A percentile compares a stretch with the other conserved stretches of the same genome.
phyloP scores from a whole-genome alignment of 2,797 vertebrate species.

The Phalloptychus januarius region DNA sequence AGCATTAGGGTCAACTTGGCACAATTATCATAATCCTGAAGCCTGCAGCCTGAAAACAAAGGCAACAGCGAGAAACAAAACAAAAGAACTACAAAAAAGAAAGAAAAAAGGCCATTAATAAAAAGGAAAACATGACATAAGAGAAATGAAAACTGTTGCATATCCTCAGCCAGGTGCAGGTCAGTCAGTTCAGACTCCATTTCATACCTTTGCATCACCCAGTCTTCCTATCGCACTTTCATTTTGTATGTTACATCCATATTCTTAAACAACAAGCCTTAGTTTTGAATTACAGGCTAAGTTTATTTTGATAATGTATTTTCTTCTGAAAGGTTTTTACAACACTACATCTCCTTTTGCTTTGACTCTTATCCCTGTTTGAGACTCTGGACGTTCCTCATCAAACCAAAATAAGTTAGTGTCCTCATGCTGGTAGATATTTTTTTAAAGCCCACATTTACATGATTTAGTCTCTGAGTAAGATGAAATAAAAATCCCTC shows the following conservation, averaged over 20 bases:
- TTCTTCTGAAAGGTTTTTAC: neutral
- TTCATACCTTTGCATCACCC: neutral
- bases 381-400: neutral
- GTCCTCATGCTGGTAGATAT: neutral
- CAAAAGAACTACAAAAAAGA: neutral
- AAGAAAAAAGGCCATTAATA: neutral
- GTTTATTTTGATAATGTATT: neutral
- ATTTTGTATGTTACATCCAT: neutral
- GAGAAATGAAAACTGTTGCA: neutral
- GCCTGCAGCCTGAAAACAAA: neutral
- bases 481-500: neutral
- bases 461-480: neutral
- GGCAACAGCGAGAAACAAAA: neutral
- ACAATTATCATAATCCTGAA: neutral
- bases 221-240: neutral
- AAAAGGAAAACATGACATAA: neutral
- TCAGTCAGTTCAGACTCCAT: neutral
- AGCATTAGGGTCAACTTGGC: neutral
- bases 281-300: neutral
- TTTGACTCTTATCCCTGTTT: neutral
- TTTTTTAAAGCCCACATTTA: neutral
- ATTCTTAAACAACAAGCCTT: neutral
- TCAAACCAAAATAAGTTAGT: neutral
- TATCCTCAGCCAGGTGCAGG: neutral
- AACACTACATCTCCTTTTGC: neutral